phyloP scores from a whole-genome alignment of 2,888 invertebrate species.

The Drosophila pegasa region DNA sequence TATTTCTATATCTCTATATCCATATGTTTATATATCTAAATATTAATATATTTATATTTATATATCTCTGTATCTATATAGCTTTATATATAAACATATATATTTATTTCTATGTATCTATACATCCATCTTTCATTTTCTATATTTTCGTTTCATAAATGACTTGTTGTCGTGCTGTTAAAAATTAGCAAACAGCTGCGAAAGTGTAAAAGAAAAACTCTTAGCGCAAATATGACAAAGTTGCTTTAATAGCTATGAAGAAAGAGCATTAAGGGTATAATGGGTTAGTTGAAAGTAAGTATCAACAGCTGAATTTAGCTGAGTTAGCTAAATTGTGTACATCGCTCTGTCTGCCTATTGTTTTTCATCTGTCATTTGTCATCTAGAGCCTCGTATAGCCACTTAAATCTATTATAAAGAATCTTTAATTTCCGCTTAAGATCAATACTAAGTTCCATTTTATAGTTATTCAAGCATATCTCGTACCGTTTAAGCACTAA shows the following conservation, averaged over 20 bases:
- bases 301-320: background rate
- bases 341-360: too few relatives aligned
- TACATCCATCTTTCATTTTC: too few relatives aligned
- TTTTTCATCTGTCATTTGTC: too few relatives aligned
- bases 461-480: too few relatives aligned
- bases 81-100: too few relatives aligned
- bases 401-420: too few relatives aligned
- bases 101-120: background rate
- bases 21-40: background rate
- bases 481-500: too few relatives aligned
- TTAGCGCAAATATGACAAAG: conserved; percentile 11
- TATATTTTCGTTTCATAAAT: conserved; percentile 33
- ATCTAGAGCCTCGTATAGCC: too few relatives aligned
- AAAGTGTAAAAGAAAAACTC: conserved; percentile 23
- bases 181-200: conserved; percentile 56
- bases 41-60: background rate
- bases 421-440: too few relatives aligned
- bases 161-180: conserved; percentile 34
- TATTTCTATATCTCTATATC: too few relatives aligned
- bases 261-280: background rate
- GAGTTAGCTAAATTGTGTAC: too few relatives aligned
- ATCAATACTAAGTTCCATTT: background rate
- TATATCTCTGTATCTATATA: too few relatives aligned
- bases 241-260: background rate
- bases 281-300: background rate